phyloP scores from a whole-genome alignment of 2,888 invertebrate genomes.

The Phania funesta region DNA sequence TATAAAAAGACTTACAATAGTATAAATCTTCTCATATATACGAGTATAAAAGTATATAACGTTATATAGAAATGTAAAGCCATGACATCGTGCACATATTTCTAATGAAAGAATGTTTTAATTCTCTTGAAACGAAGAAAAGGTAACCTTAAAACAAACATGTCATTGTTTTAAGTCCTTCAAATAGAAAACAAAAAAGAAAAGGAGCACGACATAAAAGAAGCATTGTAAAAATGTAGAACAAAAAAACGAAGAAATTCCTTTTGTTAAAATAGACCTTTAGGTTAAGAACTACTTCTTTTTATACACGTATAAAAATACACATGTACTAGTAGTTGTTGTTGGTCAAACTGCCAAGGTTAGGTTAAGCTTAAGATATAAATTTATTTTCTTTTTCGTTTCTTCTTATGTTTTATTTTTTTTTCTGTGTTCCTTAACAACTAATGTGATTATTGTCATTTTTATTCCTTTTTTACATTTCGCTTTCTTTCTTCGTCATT shows the following conservation, averaged over 20 bases:
- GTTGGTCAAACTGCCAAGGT: constrained; percentile 54
- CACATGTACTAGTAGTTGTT: too few relatives aligned
- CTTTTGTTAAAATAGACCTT: constrained; percentile 35
- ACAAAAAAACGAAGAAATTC: constrained; percentile 22
- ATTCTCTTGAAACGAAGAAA: not conserved
- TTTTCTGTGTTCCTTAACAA: constrained; percentile 67
- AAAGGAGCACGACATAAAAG: not conserved
- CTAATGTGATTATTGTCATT: constrained; percentile 72
- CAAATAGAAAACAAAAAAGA: not conserved
- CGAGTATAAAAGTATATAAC: too few relatives aligned
- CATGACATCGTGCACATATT: too few relatives aligned
- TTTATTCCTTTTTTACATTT: constrained; percentile 54
- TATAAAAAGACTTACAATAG: too few relatives aligned
- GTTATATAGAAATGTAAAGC: too few relatives aligned
- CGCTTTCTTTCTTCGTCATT: constrained; percentile 68
- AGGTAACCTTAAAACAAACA: constrained; percentile 35
- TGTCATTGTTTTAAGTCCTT: constrained; percentile 54
- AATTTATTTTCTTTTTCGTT: not conserved
- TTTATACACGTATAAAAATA: not conserved
- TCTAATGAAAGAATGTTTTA: not conserved
- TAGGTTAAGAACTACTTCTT: constrained; percentile 19
- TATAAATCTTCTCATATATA: too few relatives aligned
- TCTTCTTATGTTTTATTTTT: constrained; percentile 2
- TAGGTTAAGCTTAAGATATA: constrained; percentile 54
- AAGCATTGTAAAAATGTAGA: not conserved